These are phyloP conservation scores for Rosalia funebris DNA, from an alignment of 2,888 invertebrate species.

Conservation along the genomic window DNA sequence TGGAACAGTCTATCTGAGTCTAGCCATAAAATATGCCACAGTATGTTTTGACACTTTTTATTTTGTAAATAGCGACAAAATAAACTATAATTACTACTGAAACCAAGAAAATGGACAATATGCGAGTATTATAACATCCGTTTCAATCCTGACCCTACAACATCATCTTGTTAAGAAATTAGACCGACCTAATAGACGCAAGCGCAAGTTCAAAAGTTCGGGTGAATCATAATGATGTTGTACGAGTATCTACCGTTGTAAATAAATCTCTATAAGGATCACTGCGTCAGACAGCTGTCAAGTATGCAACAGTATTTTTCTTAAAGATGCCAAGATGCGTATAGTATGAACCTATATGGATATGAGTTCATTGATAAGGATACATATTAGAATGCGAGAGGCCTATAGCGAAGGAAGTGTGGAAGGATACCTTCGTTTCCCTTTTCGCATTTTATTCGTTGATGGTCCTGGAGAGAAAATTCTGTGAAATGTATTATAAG, in stretches of 20 bases:
- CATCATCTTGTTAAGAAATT: no score
- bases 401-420: not conserved
- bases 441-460: not conserved
- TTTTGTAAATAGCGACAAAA: no score
- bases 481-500: not conserved
- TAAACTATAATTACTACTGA: no score
- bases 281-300: slow-evolving; percentile 13
- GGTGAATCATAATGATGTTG: not conserved
- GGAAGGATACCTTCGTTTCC: not conserved
- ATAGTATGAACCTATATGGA: not conserved
- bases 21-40: no score
- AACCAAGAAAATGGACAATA: no score
- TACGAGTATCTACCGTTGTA: not conserved
- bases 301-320: not conserved
- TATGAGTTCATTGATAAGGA: not conserved
- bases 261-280: slow-evolving; percentile 4
- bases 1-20: no score
- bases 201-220: not conserved
- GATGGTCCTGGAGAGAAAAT: not conserved
- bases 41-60: no score
- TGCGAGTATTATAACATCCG: no score
- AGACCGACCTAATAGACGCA: no score
- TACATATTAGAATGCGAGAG: not conserved
- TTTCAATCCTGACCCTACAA: no score
- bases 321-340: not conserved